phyloP scores from a whole-genome alignment of 2,888 invertebrate species.

The Harpalus rufipes region DNA sequence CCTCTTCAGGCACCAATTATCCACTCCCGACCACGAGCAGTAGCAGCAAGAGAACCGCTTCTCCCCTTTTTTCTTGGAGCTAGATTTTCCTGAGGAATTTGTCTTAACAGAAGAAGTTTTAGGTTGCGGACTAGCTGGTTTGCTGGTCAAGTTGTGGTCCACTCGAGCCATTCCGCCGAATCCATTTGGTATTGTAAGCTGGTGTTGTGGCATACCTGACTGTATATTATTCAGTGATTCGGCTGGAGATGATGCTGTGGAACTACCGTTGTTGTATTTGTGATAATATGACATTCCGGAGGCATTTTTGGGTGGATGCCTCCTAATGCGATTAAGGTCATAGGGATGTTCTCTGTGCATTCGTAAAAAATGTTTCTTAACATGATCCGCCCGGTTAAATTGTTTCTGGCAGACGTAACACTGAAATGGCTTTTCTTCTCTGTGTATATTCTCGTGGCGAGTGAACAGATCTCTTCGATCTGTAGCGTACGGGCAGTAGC shows the following conservation, averaged over 20 bases:
- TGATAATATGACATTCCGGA: conserved; percentile 79
- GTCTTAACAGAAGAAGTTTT: conserved; percentile 68
- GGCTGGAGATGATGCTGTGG: conserved; percentile 71
- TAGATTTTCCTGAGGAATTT: conserved; percentile 72
- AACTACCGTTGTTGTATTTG: conserved; percentile 74
- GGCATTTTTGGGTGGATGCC: conserved; percentile 81
- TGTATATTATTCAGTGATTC: conserved; percentile 71
- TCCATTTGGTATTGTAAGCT: conserved; percentile 74
- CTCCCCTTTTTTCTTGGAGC: conserved; percentile 76
- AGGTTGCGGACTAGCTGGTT: conserved; percentile 59
- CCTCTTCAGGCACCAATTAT: conserved; percentile 95
- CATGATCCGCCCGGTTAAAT: conserved; percentile 96
- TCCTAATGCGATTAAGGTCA: conserved; percentile 89
- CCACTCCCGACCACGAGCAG: conserved; percentile 95
- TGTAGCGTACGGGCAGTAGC: conserved; percentile 93
- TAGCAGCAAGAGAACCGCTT: conserved; percentile 87
- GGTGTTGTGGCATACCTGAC: conserved; percentile 60
- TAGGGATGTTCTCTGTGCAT: conserved; percentile 95
- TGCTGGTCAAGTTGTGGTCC: conserved; percentile 66
- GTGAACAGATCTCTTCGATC: conserved; percentile 94
- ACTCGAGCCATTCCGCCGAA: conserved; percentile 72
- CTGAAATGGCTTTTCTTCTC: conserved; percentile 95
- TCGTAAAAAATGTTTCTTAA: conserved; percentile 94
- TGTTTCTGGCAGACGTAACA: conserved; percentile 95
- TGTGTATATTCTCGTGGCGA: conserved; percentile 95